Conservation (phyloP, 2,113 vertebrate species). For the Etia nguti region DNA sequence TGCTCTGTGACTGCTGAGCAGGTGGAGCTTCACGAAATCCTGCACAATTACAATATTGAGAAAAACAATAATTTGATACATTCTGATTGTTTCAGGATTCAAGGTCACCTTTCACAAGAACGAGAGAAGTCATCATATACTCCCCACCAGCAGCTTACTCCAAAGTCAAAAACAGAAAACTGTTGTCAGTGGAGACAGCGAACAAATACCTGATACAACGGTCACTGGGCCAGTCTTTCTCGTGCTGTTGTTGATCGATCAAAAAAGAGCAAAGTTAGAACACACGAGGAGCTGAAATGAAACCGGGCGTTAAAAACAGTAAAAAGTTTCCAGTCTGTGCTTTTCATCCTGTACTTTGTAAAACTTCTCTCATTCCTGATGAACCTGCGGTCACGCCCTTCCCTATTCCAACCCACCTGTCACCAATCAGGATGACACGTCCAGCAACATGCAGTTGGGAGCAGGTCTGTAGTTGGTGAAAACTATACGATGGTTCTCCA, state of each 20-base stretch:
- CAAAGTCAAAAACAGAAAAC: background rate
- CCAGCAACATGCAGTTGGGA: background rate
- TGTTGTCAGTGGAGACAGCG: background rate
- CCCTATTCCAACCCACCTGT: background rate
- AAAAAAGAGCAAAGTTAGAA: background rate
- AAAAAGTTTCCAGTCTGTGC: background rate
- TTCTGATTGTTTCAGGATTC: background rate
- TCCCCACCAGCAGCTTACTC: background rate
- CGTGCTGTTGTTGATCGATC: background rate
- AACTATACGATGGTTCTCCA: rapidly evolving
- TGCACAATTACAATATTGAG: background rate
- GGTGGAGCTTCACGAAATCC: background rate
- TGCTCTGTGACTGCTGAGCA: background rate
- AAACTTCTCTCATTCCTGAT: background rate
- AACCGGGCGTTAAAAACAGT: background rate
- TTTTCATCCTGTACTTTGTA: rapidly evolving
- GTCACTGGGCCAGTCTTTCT: background rate
- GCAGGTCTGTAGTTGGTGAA: background rate
- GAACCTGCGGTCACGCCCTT: rapidly evolving
- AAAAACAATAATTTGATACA: background rate
- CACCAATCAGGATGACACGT: rapidly evolving
- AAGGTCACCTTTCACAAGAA: background rate
- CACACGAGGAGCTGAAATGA: background rate
- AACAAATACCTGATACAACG: background rate
- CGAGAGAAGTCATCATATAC: background rate